Conservation (phyloP, 2,888 invertebrate species). For the Acleris emargana region DNA sequence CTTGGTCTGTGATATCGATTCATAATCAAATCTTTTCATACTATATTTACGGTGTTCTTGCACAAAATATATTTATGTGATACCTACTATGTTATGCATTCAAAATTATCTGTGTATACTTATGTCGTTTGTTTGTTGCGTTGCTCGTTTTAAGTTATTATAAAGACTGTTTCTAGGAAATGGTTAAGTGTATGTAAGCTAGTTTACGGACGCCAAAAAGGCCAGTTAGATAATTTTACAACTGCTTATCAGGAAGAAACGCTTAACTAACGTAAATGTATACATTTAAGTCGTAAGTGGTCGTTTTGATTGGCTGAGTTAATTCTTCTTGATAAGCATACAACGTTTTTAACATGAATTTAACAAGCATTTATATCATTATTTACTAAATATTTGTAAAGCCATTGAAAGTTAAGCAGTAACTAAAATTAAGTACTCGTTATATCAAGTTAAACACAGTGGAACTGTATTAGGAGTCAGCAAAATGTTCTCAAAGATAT, state of each 20-base stretch:
- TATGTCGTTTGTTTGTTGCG: slow-evolving; percentile 6
- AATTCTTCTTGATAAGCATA: slow-evolving; percentile 1
- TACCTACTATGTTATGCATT: slow-evolving; percentile 14
- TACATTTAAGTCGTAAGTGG: neutral
- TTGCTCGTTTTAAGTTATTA: slow-evolving; percentile 10
- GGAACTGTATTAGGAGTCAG: no score
- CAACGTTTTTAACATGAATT: neutral
- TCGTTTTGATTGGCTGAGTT: neutral
- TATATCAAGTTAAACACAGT: no score
- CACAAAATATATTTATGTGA: slow-evolving; percentile 25
- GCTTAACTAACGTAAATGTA: neutral
- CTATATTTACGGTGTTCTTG: slow-evolving; percentile 20
- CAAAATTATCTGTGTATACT: slow-evolving; percentile 10
- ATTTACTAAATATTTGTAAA: neutral
- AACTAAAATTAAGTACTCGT: no score
- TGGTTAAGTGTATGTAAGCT: neutral
- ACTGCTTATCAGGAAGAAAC: neutral
- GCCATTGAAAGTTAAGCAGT: neutral
- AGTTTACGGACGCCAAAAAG: no score
- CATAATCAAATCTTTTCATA: slow-evolving; percentile 31
- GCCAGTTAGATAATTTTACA: neutral
- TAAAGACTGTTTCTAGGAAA: slow-evolving; percentile 1
- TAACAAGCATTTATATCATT: neutral
- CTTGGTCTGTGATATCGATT: slow-evolving; percentile 34
- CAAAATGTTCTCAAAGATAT: no score